phyloP scores from a whole-genome alignment of 1,140 invertebrate genomes.

The Polyergus mexicanus region DNA sequence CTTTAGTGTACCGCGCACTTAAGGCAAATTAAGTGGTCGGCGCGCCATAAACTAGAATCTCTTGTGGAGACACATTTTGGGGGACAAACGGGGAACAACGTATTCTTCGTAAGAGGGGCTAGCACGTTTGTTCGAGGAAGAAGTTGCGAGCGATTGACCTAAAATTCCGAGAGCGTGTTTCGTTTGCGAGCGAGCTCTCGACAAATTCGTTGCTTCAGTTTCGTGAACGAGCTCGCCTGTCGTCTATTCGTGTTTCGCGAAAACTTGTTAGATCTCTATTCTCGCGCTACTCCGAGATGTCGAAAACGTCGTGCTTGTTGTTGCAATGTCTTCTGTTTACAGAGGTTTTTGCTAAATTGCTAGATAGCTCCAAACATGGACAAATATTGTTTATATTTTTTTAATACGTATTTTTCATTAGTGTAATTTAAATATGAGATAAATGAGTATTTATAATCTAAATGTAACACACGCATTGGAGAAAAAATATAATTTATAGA shows the following conservation, averaged over 20 bases:
- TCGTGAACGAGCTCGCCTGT: constrained; percentile 30
- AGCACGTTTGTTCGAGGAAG: constrained; percentile 2
- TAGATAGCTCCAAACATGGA: background rate
- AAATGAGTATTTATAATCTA: background rate
- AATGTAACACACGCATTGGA: background rate
- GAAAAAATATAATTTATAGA: background rate
- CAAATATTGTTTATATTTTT: background rate
- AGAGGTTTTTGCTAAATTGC: background rate
- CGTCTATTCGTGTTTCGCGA: constrained; percentile 44
- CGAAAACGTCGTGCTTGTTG: constrained; percentile 42
- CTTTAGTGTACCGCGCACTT: constrained; percentile 29
- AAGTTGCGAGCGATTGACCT: constrained; percentile 58
- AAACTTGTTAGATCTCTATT: constrained; percentile 55
- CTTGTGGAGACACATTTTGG: background rate
- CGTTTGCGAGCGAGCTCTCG: constrained; percentile 45
- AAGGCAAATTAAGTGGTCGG: constrained; percentile 48
- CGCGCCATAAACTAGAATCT: background rate
- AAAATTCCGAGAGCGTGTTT: constrained; percentile 46
- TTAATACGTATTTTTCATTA: background rate
- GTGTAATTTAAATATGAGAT: background rate
- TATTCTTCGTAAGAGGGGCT: constrained; percentile 12
- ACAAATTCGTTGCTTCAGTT: constrained; percentile 53
- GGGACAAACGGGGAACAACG: background rate
- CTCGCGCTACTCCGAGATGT: background rate
- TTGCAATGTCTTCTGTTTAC: constrained; percentile 31